These are phyloP conservation scores for Labroides dimidiatus DNA, from an alignment of 2,797 vertebrate species.

Conservation along the genomic window DNA sequence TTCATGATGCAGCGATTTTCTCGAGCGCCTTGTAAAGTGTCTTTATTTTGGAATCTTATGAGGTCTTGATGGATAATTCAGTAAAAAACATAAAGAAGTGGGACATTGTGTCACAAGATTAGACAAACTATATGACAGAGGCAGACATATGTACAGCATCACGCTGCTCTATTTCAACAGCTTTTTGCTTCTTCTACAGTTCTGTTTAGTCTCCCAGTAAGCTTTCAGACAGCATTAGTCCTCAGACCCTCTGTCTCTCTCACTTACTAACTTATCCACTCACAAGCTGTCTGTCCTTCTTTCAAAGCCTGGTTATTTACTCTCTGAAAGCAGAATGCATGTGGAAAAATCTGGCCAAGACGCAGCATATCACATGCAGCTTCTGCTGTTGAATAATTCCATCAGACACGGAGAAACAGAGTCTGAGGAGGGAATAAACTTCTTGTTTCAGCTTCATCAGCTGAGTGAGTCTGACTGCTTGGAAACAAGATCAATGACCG, in stretches of 20 bases:
- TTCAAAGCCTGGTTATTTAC: neutral
- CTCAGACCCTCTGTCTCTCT: neutral
- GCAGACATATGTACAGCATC: neutral
- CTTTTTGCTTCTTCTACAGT: neutral
- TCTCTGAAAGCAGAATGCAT: neutral
- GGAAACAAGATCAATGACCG: conserved; percentile 67
- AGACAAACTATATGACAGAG: too few species aligned
- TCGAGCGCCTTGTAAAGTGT: too few species aligned
- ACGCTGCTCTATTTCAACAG: too few species aligned
- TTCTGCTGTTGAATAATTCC: conserved; percentile 14
- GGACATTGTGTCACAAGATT: too few species aligned
- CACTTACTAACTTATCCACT: neutral
- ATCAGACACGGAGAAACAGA: conserved; percentile 7
- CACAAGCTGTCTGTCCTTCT: neutral
- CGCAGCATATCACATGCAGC: neutral
- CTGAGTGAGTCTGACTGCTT: conserved; percentile 40
- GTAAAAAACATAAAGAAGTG: too few species aligned
- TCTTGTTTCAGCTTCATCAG: conserved; percentile 32
- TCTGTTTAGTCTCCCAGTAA: neutral
- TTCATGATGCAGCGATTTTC: too few species aligned
- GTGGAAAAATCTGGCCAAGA: neutral
- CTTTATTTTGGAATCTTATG: too few species aligned
- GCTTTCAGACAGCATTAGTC: neutral
- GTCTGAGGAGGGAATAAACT: conserved; percentile 21
- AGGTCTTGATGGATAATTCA: too few species aligned